Evolutionary conservation across 2,888 invertebrate species (phyloP).

Genomic region (Troides aeacus): DNA sequence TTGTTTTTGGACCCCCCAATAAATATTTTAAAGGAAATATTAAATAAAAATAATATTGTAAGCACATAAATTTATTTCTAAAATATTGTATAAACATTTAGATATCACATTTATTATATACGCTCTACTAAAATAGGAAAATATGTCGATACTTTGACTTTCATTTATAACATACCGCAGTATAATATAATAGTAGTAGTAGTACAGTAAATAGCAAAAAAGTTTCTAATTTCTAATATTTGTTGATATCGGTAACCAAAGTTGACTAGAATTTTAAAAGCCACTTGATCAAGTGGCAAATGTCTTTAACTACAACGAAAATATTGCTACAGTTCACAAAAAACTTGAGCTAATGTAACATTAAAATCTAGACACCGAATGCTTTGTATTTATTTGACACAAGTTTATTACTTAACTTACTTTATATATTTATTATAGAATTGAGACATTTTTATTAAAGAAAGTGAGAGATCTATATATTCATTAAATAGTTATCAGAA

Average conservation of each 20-base stretch:
- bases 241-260: too few species aligned
- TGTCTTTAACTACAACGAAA: slow-evolving; percentile 16
- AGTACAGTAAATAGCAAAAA: too few species aligned
- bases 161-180: too few species aligned
- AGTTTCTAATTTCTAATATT: too few species aligned
- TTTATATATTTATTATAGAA: too few species aligned
- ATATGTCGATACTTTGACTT: not conserved
- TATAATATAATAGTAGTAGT: too few species aligned
- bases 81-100: not conserved
- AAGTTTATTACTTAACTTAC: not conserved
- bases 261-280: too few species aligned
- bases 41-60: not conserved
- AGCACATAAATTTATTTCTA: slow-evolving; percentile 4
- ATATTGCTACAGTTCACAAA: slow-evolving; percentile 19
- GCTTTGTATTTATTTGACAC: slow-evolving; percentile 11
- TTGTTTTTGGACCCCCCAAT: too few species aligned
- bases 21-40: too few species aligned
- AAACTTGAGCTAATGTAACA: slow-evolving; percentile 17
- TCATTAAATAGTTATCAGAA: too few species aligned
- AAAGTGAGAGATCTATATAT: too few species aligned
- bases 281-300: not conserved
- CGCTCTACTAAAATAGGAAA: not conserved
- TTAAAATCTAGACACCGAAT: slow-evolving; percentile 16
- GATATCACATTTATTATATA: not conserved
- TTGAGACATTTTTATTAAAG: too few species aligned